These are phyloP conservation scores for Rhabdomys dilectus DNA, from an alignment of 2,113 vertebrate genomes.

Conservation along the genomic window DNA sequence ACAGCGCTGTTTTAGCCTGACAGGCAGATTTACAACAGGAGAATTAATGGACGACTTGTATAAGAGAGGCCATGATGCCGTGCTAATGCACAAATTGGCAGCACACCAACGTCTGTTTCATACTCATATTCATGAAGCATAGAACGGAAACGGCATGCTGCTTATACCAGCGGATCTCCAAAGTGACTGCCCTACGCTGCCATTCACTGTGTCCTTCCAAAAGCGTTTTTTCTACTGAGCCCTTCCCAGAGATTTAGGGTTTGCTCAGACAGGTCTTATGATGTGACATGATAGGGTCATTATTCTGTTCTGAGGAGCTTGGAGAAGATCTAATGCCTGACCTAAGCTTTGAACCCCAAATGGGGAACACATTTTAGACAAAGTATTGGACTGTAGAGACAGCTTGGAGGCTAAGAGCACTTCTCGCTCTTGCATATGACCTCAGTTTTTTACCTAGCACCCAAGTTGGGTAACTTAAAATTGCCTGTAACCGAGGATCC, in stretches of 20 bases:
- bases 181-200: neutral
- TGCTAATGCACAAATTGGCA: neutral
- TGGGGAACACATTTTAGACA: neutral
- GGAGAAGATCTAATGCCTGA: neutral
- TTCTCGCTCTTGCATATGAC: neutral
- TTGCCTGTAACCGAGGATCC: neutral
- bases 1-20: neutral
- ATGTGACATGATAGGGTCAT: neutral
- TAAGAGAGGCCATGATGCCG: neutral
- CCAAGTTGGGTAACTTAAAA: neutral
- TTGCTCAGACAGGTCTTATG: neutral
- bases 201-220: neutral
- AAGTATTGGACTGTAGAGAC: neutral
- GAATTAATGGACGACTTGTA: neutral
- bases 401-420: neutral
- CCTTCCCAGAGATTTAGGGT: neutral
- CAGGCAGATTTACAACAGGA: neutral
- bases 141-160: neutral
- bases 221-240: neutral
- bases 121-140: neutral
- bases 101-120: too few relatives aligned
- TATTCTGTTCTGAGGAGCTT: neutral
- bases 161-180: neutral
- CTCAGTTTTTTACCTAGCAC: neutral
- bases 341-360: constrained; percentile 6